Evolutionary conservation across 2,888 invertebrate species (phyloP).

Genomic region (Sepiola atlantica): DNA sequence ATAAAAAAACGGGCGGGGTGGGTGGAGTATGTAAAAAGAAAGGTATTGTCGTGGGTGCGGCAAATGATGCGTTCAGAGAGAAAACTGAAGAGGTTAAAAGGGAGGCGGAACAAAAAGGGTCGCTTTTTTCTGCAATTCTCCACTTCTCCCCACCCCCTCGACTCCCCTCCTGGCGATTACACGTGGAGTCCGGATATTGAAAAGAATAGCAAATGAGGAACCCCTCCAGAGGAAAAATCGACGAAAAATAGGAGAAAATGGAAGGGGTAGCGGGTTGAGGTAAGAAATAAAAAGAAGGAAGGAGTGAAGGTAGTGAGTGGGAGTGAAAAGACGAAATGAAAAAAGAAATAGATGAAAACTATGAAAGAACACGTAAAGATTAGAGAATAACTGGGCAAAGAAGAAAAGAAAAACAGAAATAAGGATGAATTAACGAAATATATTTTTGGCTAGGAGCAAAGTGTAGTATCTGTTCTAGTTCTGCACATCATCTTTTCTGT

Average conservation of each 20-base stretch:
- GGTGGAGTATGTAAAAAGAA: background rate
- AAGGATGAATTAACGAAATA: too few species aligned
- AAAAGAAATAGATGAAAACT: background rate
- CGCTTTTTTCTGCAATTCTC: background rate
- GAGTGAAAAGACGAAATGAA: background rate
- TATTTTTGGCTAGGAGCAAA: too few species aligned
- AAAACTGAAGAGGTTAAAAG: background rate
- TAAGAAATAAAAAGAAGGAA: too few species aligned
- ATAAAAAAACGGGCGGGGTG: too few species aligned
- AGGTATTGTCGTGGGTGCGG: background rate
- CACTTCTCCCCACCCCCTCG: background rate
- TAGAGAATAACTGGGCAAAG: background rate
- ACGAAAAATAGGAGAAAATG: background rate
- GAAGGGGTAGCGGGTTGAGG: background rate
- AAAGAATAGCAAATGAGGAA: background rate
- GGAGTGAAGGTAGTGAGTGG: background rate
- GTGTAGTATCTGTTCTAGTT: too few species aligned
- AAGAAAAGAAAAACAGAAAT: too few species aligned
- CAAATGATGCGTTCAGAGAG: background rate
- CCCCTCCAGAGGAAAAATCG: background rate
- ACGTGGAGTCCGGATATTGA: background rate
- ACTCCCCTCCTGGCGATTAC: background rate
- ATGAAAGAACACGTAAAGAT: background rate
- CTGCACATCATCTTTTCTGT: too few species aligned
- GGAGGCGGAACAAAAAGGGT: background rate